Evolutionary conservation across 2,797 vertebrate genomes (phyloP).

Genomic region (Scolopax bukidnonensis): DNA sequence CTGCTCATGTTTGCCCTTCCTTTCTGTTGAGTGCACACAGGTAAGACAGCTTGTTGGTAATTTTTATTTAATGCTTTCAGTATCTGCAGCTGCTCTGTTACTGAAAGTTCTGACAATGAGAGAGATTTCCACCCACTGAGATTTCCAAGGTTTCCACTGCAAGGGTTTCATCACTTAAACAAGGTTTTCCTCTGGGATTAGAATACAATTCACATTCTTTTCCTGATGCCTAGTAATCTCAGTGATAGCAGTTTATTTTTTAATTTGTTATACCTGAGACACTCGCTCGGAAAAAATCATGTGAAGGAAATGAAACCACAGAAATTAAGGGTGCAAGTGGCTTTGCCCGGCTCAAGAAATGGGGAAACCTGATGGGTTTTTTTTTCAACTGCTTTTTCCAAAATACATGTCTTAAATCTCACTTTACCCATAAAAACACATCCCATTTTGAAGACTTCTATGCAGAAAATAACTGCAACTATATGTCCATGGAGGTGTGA

Average conservation of each 20-base stretch:
- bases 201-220: slow-evolving; percentile 36
- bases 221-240: slow-evolving; percentile 37
- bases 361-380: background rate
- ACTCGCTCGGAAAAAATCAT: background rate
- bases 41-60: slow-evolving; percentile 86
- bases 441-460: background rate
- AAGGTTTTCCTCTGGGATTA: slow-evolving; percentile 67
- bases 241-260: slow-evolving; percentile 37
- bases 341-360: background rate
- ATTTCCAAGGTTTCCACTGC: slow-evolving; percentile 65
- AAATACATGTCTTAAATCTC: background rate
- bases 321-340: slow-evolving; percentile 7
- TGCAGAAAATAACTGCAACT: background rate
- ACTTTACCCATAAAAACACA: background rate
- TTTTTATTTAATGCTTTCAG: slow-evolving; percentile 79
- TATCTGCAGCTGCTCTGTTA: slow-evolving; percentile 71
- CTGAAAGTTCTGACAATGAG: slow-evolving; percentile 76
- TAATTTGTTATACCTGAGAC: slow-evolving; percentile 13
- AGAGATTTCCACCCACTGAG: slow-evolving; percentile 52
- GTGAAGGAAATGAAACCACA: slow-evolving; percentile 11
- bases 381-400: background rate
- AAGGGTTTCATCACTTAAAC: slow-evolving; percentile 57
- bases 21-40: slow-evolving; percentile 81
- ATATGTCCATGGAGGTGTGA: background rate
- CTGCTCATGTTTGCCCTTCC: slow-evolving; percentile 85